Base-by-base conservation (phyloP, 2,113 vertebrate genomes). In the Xenopus borealis region DNA sequence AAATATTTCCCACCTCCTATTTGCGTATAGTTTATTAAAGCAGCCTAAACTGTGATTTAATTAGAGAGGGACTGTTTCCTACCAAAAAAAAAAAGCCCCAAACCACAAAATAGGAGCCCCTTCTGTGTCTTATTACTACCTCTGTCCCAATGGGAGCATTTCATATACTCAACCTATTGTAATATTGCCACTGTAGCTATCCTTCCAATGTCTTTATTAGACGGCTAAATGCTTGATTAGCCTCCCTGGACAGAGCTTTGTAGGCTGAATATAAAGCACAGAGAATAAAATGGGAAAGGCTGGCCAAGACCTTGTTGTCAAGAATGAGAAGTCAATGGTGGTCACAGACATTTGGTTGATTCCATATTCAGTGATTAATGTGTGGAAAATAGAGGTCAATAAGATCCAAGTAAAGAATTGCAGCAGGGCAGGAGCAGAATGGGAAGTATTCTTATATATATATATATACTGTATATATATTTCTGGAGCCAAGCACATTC, bases 161-260 rank as follows among this genome's bases (percentile, higher is more conserved):
- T 45, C 57, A 53, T 75, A 52, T 75, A 62, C 9, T 62, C 55
- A 52, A 62, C 12, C 73, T 55, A 63, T 76, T 69, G 73, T 76
- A 55, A 57, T 44, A 69, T 69, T 45, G 30, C 59, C 58, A 23
- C 27, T 53, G 66, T 46, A 55, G 46, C 58, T 63, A 69, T 69
- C 57, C 72, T 69, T 69, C 69, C 66, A 69, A 69, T 64, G 66
- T 76, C 73, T 63, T 76, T 69, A 69, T 69, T 66, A 69, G 73
- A 53, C 47, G 33, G 46, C 19, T 63, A 64, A 76, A 75, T 45
- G 46, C 47, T 76, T 46, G n/a, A 76, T 69, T 16, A 40, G 66
- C 27, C 12, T 64, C 45, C 47, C n/a, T 10, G 23, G 58, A 63
- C 66, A 69, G 23, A 55, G 66, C 57, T 17, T 30, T 61, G 40